Percentiles rank a stretch among this genome's conserved stretches.
Evolutionary conservation across 2,888 invertebrate genomes (phyloP).

Genomic region (Scaptomyza polygonia): DNA sequence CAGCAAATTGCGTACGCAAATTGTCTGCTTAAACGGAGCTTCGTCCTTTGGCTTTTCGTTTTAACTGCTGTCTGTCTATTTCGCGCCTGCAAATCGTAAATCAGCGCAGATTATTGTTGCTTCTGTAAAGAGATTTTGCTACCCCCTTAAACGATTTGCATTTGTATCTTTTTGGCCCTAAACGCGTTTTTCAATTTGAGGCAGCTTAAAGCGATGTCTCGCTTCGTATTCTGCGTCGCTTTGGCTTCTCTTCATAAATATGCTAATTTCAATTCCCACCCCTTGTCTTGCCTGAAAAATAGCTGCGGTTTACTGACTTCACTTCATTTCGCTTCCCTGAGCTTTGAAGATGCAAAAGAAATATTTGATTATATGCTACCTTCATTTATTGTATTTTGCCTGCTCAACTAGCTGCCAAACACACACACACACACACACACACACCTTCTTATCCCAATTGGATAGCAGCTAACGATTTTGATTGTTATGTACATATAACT

Average conservation of each 20-base stretch:
- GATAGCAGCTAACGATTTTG: slow-evolving; percentile 71
- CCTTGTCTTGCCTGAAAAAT: slow-evolving; percentile 14
- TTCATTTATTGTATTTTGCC: slow-evolving; percentile 5
- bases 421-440: neutral
- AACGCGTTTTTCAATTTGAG: slow-evolving; percentile 78
- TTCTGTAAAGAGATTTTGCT: slow-evolving; percentile 27
- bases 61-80: slow-evolving; percentile 59
- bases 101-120: slow-evolving; percentile 78
- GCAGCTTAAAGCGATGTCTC: slow-evolving; percentile 69
- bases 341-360: slow-evolving; percentile 45
- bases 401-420: slow-evolving; percentile 40
- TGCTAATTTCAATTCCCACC: slow-evolving; percentile 69
- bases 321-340: slow-evolving; percentile 25
- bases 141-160: slow-evolving; percentile 58
- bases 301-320: slow-evolving; percentile 42
- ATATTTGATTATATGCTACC: slow-evolving; percentile 75
- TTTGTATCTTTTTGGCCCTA: slow-evolving; percentile 64
- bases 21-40: slow-evolving; percentile 58
- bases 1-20: slow-evolving; percentile 76
- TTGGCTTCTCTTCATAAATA: slow-evolving; percentile 77
- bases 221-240: slow-evolving; percentile 44
- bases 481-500: slow-evolving; percentile 68
- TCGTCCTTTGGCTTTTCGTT: slow-evolving; percentile 5
- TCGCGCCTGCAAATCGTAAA: slow-evolving; percentile 80
- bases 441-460: slow-evolving; percentile 9